Evolutionary conservation across 1,140 invertebrate species (phyloP), one percentile per base, ranked within the genome.

Genomic region (Saccostrea echinata): DNA sequence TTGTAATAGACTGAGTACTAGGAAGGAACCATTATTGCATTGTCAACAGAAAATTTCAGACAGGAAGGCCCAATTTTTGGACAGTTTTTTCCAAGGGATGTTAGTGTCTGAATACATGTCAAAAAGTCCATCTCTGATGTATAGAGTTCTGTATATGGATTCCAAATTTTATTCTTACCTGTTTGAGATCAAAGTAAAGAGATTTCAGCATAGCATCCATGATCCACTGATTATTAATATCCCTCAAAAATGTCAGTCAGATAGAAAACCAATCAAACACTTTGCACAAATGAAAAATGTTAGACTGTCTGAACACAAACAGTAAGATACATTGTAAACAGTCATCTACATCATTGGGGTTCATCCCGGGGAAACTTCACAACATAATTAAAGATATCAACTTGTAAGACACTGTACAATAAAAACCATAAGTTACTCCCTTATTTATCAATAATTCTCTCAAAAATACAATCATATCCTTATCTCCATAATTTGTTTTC

Each of bases 191-290:
- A 51, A 52, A 53, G 21, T 52, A 83, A 53, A 83, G 52, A 51
- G 81, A 83, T 52, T 83, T 83, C 81, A 83, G 81, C 81, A 83
- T 83, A 83, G 81, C 81, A 83, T 83, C 81, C 81, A 83, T 83
- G 52, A 24, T 83, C 35, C 21, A 51, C 35, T 30, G 43, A n/a
- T 52, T 83, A n/a, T 30, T 35, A 16, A 81, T 33, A 81, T 81
- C 76, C 76, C 16, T 64, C 43, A 43, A 43, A 61, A 61, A 61
- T 61, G 55, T 61, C n/a, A 21, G 55, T 21, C 27, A 35, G 27
- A 76, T 30, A 76, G 68, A 76, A 76, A 76, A 30, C 24, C 27
- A 76, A 76, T 76, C 13, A 11, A 30, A 30, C 68, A 76, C 68
- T 76, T 30, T 76, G 68, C 68, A 76, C 68, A 76, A 76, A 76